Evolutionary conservation across 92 coral and sea anemone genomes (phyloP), one percentile per base, ranked within the genome.

Genomic region (Epizoanthus ramosus): DNA sequence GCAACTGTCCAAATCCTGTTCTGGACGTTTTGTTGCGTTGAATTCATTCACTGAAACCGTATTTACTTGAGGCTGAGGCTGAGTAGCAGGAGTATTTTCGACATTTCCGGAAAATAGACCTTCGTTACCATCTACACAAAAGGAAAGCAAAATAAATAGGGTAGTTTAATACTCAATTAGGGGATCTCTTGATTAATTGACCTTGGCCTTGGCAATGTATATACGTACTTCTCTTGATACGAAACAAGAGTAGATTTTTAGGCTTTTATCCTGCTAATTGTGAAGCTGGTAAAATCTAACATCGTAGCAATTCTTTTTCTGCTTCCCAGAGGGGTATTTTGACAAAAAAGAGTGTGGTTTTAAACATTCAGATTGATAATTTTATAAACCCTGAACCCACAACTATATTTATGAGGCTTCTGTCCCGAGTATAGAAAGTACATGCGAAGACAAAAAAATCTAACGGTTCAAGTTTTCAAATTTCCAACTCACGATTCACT

Each of bases 21-120:
- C 82, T 4, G 37, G 59, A 61, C 17, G 41, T 65, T 77, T 77
- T 22, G 28, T 57, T 17, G 14, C 41, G 64, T 18, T 77, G 63
- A 39, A 70, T 77, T 77, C 82, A 24, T 77, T 77, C 45, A 43
- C 16, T 19, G 50, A 60, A 22, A 43, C 28, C 4, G 50, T 35
- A 39, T 21, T 77, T 14, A 23, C 31, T 35, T 77, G 68, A 77
- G 59, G 16, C 70, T 41, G 43, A 5, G 71, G 28, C 31, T 28
- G 31, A 24, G 25, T 43, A 54, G 16, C 25, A 12, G 71, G 31
- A 24, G 25, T 77, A 54, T 28, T 63, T 77, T 53, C 82, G 8
- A n/a, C 53, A 39, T 61, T 77, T 61, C 53, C 82, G 17, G 82
- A 61, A 77, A 77, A 77, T 59, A 77, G 56, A 12, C 71, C 82